These are phyloP conservation scores for Chroicocephalus ridibundus DNA, from an alignment of 2,113 vertebrate species.

Conservation along the genomic window DNA sequence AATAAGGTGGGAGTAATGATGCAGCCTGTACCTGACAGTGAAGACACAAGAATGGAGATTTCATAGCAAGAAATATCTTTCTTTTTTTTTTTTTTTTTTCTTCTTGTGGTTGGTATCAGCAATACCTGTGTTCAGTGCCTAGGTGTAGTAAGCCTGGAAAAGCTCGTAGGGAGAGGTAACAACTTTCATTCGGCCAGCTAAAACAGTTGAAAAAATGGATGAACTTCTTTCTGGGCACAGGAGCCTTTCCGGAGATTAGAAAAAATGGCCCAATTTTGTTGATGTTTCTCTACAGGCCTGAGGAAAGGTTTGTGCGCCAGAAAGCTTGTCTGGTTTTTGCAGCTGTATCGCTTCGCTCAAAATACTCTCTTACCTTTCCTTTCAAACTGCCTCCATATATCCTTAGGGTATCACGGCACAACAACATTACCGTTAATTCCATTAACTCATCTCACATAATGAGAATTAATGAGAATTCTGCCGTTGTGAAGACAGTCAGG, in stretches of 20 bases:
- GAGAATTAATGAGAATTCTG: constrained; percentile 41
- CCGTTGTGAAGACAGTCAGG: not conserved
- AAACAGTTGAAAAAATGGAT: not conserved
- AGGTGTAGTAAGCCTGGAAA: not conserved
- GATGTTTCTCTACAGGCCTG: not conserved
- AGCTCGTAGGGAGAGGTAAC: not conserved
- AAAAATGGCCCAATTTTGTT: not conserved
- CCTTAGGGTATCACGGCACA: not conserved
- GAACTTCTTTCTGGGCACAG: not conserved
- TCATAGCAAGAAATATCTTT: not conserved
- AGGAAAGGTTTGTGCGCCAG: not conserved
- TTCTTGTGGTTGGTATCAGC: not conserved
- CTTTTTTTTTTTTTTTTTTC: not conserved
- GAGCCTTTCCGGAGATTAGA: not conserved
- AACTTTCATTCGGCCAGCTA: not conserved
- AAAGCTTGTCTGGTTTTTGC: not conserved
- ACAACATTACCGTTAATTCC: constrained; percentile 3
- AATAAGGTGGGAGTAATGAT: constrained; percentile 17
- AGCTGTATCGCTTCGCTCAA: not conserved
- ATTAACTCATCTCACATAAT: constrained; percentile 36
- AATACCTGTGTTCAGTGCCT: not conserved
- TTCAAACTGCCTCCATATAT: not conserved
- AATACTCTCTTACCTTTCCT: not conserved
- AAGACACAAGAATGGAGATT: not conserved
- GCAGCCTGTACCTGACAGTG: not conserved